These are phyloP conservation scores for Neuroscelio doddi DNA, from an alignment of 2,888 invertebrate species.

Conservation along the genomic window DNA sequence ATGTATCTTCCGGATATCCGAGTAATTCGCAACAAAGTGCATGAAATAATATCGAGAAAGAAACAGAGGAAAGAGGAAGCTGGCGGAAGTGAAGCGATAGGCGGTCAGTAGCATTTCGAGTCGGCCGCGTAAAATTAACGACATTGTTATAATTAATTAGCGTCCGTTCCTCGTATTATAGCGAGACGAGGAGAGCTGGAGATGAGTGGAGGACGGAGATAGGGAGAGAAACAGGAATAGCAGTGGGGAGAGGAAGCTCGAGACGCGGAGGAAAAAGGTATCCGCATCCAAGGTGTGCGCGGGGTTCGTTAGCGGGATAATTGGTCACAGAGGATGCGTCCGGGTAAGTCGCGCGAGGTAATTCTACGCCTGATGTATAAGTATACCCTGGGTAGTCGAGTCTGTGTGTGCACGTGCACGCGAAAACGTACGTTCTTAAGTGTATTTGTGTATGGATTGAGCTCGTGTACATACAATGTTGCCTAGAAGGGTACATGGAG, in stretches of 20 bases:
- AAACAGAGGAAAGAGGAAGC: no score
- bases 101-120: conserved; percentile 70
- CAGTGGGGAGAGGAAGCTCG: conserved; percentile 30
- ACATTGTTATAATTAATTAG: conserved; percentile 72
- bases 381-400: conserved; percentile 26
- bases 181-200: conserved; percentile 27
- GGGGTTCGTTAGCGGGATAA: conserved; percentile 70
- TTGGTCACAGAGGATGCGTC: conserved; percentile 71
- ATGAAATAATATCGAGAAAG: conserved; percentile 1
- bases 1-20: no score
- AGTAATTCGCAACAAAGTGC: conserved; percentile 34
- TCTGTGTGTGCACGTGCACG: conserved; percentile 26
- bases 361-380: conserved; percentile 64
- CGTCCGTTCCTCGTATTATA: conserved; percentile 47
- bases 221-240: conserved; percentile 25
- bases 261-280: conserved; percentile 30
- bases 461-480: no score
- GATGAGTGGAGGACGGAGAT: background rate
- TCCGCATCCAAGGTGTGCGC: conserved; percentile 47
- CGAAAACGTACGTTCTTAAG: conserved; percentile 20
- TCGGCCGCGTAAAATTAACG: conserved; percentile 70
- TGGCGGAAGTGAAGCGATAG: conserved; percentile 50
- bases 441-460: no score
- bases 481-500: conserved; percentile 11
- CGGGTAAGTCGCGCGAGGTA: conserved; percentile 67